A percentile compares a stretch with the other conserved stretches of the same genome.
Conservation (phyloP, 2,797 vertebrate genomes). For the Centropyge bicolor region DNA sequence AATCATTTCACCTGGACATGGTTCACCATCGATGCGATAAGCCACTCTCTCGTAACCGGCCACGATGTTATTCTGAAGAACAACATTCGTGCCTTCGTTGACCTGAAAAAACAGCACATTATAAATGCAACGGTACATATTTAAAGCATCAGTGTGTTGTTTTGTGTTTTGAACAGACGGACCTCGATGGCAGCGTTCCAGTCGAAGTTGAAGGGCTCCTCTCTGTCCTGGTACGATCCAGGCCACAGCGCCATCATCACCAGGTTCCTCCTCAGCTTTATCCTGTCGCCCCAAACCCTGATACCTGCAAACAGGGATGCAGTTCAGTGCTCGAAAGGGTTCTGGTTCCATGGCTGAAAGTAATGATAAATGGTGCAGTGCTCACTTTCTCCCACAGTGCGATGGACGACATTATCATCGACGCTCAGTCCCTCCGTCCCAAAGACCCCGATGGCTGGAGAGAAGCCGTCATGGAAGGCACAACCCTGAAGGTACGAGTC, state of each 20-base stretch:
- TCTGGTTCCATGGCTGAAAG: no score
- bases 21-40: constrained; percentile 89
- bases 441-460: constrained; percentile 90
- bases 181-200: constrained; percentile 92
- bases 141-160: fast-evolving
- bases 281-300: constrained; percentile 84
- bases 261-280: constrained; percentile 86
- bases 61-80: constrained; percentile 89
- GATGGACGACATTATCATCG: constrained; percentile 89
- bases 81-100: constrained; percentile 83
- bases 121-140: not conserved
- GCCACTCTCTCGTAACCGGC: constrained; percentile 90
- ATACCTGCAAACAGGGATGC: constrained; percentile 79
- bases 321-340: not conserved
- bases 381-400: constrained; percentile 90
- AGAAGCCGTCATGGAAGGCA: constrained; percentile 88
- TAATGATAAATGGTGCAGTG: not conserved
- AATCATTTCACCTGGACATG: constrained; percentile 84
- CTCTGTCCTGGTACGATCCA: constrained; percentile 86
- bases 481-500: constrained; percentile 88
- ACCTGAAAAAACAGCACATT: constrained; percentile 73
- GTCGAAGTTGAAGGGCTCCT: constrained; percentile 80
- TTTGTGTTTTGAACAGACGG: not conserved
- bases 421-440: constrained; percentile 84
- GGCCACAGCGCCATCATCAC: constrained; percentile 87